These are phyloP conservation scores for Ophion ventricosus DNA, from an alignment of 2,888 invertebrate species.

Conservation along the genomic window DNA sequence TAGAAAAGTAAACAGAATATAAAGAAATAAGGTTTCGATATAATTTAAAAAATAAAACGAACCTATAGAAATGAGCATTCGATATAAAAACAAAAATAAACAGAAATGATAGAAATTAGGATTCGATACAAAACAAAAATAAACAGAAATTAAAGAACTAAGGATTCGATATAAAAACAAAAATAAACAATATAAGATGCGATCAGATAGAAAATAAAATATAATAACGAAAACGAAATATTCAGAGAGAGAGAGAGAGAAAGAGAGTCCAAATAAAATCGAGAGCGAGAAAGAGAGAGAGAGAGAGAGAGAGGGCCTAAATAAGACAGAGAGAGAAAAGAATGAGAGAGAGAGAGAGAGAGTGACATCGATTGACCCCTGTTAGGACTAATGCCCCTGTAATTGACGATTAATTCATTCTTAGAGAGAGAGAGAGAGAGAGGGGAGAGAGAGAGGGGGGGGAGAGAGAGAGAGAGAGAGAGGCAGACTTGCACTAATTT, in stretches of 20 bases:
- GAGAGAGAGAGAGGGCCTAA: neutral
- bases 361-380: slow-evolving; percentile 71
- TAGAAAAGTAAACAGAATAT: too few species aligned
- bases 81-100: too few species aligned
- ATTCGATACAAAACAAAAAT: too few species aligned
- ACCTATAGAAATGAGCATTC: too few species aligned
- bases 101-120: too few species aligned
- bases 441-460: neutral
- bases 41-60: too few species aligned
- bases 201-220: too few species aligned
- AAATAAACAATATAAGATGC: too few species aligned
- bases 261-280: slow-evolving; percentile 15
- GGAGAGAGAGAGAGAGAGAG: neutral
- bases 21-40: too few species aligned
- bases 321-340: neutral
- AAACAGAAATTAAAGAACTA: too few species aligned
- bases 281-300: slow-evolving; percentile 21
- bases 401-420: slow-evolving; percentile 76
- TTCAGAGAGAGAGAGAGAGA: neutral
- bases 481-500: slow-evolving; percentile 59
- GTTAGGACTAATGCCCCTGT: slow-evolving; percentile 74
- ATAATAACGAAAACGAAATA: too few species aligned
- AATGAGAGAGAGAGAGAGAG: slow-evolving; percentile 25
- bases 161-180: too few species aligned
- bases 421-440: slow-evolving; percentile 57